Evolutionary conservation across 2,888 invertebrate genomes (phyloP).

Genomic region (Pollenia angustigena): DNA sequence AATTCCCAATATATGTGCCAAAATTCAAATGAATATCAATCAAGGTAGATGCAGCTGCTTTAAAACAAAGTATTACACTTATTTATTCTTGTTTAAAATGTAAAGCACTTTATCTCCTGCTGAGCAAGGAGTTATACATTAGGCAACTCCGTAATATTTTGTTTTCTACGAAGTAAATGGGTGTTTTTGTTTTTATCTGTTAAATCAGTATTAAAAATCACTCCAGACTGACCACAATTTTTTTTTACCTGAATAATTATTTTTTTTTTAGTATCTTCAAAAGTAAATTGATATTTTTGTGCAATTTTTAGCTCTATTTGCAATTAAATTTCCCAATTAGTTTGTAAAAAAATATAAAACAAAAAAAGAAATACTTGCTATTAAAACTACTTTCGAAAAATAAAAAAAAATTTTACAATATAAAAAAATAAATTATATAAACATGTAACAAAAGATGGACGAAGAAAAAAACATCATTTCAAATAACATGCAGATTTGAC

Average conservation of each 20-base stretch:
- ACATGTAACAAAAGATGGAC: conserved; percentile 7
- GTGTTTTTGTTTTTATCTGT: no score
- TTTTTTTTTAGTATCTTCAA: not conserved
- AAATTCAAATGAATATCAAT: no score
- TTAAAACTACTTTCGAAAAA: conserved; percentile 53
- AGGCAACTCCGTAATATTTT: no score
- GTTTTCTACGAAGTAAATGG: no score
- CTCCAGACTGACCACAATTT: conserved; percentile 18
- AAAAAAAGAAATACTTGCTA: conserved; percentile 45
- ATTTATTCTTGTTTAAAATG: no score
- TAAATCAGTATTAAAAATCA: not conserved
- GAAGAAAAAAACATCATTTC: conserved; percentile 44
- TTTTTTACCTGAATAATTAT: conserved; percentile 18
- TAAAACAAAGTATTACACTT: no score
- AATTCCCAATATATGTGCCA: no score
- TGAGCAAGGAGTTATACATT: no score
- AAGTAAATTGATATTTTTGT: conserved; percentile 37
- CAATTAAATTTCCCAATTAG: conserved; percentile 28
- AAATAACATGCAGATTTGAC: conserved; percentile 63
- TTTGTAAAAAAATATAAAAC: conserved; percentile 1
- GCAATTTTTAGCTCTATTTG: conserved; percentile 53
- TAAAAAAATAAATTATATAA: conserved; percentile 17
- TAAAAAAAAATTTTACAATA: conserved; percentile 8
- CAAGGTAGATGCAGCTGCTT: no score
- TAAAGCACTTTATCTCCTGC: no score